Evolutionary conservation across 1,140 invertebrate species (phyloP).

Genomic region (Anthonomus grandis): DNA sequence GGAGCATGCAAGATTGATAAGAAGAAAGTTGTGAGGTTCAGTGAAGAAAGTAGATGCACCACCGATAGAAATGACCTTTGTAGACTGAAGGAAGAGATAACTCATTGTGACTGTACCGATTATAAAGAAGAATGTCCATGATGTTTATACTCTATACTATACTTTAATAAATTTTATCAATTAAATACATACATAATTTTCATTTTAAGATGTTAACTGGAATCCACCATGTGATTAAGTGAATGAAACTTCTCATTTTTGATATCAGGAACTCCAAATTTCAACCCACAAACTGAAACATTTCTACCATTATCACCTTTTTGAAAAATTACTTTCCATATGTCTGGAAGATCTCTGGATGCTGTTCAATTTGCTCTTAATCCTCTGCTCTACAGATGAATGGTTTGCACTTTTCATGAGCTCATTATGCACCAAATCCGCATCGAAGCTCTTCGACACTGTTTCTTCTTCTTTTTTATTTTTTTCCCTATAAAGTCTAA

Average conservation of each 20-base stretch:
- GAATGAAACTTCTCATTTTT: no score
- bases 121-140: slow-evolving; percentile 34
- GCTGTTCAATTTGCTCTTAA: slow-evolving; percentile 78
- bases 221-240: no score
- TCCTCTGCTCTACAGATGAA: slow-evolving; percentile 68
- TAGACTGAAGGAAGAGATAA: slow-evolving; percentile 35
- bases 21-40: slow-evolving; percentile 37
- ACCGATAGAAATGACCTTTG: slow-evolving; percentile 39
- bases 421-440: slow-evolving; percentile 60
- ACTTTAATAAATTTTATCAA: no score
- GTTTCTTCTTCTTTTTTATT: slow-evolving; percentile 58
- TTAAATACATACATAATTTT: no score
- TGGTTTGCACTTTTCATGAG: slow-evolving; percentile 63
- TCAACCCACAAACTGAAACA: neutral
- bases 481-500: slow-evolving; percentile 62
- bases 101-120: slow-evolving; percentile 40
- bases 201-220: no score
- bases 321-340: slow-evolving; percentile 73
- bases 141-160: no score
- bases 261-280: no score
- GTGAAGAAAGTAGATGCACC: slow-evolving; percentile 33
- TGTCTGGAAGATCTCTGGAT: slow-evolving; percentile 66
- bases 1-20: slow-evolving; percentile 35
- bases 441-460: slow-evolving; percentile 48
- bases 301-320: slow-evolving; percentile 43